Percentiles rank a stretch among this genome's conserved stretches.
Conservation (phyloP, 1,140 invertebrate species). For the Trissolcus basalis region DNA sequence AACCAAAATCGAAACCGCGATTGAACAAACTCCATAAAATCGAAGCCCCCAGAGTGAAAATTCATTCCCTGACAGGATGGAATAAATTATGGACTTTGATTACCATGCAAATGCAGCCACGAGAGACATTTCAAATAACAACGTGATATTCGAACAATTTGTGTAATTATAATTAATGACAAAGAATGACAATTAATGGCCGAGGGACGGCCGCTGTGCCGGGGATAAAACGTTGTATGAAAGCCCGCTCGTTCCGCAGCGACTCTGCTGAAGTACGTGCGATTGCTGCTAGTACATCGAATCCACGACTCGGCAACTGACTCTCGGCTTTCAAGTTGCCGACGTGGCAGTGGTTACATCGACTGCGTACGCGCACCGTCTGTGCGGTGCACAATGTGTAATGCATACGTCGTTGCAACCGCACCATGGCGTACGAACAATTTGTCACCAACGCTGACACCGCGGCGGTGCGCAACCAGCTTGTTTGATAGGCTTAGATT, state of each 20-base stretch:
- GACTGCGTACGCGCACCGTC: conserved; percentile 49
- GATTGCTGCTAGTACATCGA: conserved; percentile 31
- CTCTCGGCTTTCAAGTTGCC: conserved; percentile 43
- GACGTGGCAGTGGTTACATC: conserved; percentile 45
- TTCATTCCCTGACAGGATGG: not conserved
- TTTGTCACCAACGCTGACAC: conserved; percentile 61
- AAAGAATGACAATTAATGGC: conserved; percentile 12
- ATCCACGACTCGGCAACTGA: conserved; percentile 43
- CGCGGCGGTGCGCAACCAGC: conserved; percentile 51
- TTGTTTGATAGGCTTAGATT: conserved; percentile 59
- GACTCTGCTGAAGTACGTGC: conserved; percentile 16
- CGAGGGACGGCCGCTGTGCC: not conserved
- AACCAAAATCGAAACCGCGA: conserved; percentile 3
- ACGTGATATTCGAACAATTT: conserved; percentile 25
- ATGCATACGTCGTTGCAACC: conserved; percentile 61
- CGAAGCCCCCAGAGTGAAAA: not conserved
- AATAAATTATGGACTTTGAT: conserved; percentile 27
- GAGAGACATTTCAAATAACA: conserved; percentile 12
- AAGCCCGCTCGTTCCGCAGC: not conserved
- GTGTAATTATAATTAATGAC: conserved; percentile 33
- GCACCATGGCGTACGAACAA: conserved; percentile 58
- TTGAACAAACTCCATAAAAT: conserved; percentile 3
- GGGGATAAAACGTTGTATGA: not conserved
- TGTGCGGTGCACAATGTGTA: conserved; percentile 58
- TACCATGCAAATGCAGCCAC: conserved; percentile 15